phyloP scores from a whole-genome alignment of 2,113 vertebrate species.

The Corythaixoides concolor region DNA sequence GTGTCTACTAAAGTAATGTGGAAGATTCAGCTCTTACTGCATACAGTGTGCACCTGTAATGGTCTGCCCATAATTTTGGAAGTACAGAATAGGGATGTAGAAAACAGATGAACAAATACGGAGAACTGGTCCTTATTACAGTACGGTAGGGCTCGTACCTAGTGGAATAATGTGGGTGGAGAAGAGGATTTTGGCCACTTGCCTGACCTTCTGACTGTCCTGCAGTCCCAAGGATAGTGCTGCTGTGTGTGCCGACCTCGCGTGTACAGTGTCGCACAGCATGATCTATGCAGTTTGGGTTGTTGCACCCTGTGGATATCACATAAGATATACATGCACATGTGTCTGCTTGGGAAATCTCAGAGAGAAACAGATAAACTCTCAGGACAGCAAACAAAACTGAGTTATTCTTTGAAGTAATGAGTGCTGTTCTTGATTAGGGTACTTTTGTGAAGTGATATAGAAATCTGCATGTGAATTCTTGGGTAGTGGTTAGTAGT shows the following conservation, averaged over 20 bases:
- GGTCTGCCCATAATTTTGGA: not conserved
- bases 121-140: not conserved
- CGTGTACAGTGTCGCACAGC: accelerated
- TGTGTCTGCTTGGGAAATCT: not conserved
- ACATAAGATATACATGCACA: accelerated
- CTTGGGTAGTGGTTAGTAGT: not conserved
- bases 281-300: accelerated
- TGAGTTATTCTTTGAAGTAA: not conserved
- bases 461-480: not conserved
- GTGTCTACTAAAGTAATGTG: not conserved
- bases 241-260: accelerated
- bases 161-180: not conserved
- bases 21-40: not conserved
- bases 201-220: not conserved
- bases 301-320: accelerated
- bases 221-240: accelerated
- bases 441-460: not conserved
- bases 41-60: accelerated
- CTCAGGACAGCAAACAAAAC: not conserved
- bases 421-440: not conserved
- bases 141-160: not conserved
- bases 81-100: not conserved
- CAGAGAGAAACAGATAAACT: accelerated
- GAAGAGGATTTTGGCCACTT: not conserved
- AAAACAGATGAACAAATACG: not conserved